Evolutionary conservation across 2,113 vertebrate genomes (phyloP).

Genomic region (Corythaixoides concolor): DNA sequence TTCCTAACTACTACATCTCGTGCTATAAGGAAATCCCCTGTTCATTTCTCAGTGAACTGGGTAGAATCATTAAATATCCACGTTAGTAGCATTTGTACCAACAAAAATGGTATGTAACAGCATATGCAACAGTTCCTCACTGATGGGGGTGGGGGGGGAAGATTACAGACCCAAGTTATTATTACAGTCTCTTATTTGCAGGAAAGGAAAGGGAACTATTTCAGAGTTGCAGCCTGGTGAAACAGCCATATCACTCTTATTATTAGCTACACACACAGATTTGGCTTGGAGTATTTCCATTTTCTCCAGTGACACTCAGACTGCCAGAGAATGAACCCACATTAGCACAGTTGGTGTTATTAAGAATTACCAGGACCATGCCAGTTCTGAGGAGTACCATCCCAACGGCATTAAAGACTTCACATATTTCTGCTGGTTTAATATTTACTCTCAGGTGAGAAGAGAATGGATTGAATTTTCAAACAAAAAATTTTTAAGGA

Average conservation of each 20-base stretch:
- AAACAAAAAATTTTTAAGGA: neutral
- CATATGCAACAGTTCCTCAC: neutral
- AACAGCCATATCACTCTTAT: neutral
- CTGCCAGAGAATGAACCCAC: neutral
- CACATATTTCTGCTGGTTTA: neutral
- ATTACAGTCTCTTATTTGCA: neutral
- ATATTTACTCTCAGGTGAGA: neutral
- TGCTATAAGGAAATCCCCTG: neutral
- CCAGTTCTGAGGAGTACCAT: neutral
- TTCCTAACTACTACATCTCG: neutral
- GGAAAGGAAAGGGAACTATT: neutral
- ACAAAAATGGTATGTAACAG: neutral
- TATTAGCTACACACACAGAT: neutral
- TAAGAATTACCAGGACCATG: neutral
- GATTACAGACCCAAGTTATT: neutral
- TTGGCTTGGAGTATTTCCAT: neutral
- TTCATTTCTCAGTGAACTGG: neutral
- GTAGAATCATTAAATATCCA: neutral
- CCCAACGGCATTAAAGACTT: neutral
- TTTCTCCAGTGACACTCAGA: neutral
- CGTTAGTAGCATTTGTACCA: neutral
- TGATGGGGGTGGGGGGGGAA: neutral
- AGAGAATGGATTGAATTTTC: neutral
- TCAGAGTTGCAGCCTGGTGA: neutral
- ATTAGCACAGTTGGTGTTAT: neutral